phyloP scores from a whole-genome alignment of 1,140 invertebrate species.

The Stenopsyche tienmushanensis region DNA sequence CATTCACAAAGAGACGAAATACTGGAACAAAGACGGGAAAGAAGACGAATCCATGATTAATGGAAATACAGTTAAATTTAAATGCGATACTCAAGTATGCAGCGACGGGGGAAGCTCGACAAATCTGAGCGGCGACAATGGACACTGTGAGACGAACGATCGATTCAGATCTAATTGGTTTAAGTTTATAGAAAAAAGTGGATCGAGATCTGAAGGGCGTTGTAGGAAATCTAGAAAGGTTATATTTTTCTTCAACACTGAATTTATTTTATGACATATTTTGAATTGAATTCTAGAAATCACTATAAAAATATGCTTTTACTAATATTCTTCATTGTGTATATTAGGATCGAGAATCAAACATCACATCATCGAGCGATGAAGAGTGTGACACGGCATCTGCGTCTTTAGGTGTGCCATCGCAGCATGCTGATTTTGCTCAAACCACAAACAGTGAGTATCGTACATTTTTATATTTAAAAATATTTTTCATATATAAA shows the following conservation, averaged over 20 bases:
- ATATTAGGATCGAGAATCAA: slow-evolving; percentile 1
- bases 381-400: slow-evolving; percentile 67
- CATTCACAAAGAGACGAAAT: background rate
- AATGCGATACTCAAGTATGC: slow-evolving; percentile 14
- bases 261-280: too few relatives aligned
- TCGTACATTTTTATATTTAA: slow-evolving; percentile 23
- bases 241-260: too few relatives aligned
- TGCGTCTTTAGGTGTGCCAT: slow-evolving; percentile 57
- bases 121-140: slow-evolving; percentile 38
- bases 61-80: slow-evolving; percentile 30
- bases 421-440: slow-evolving; percentile 67
- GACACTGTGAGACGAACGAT: slow-evolving; percentile 33
- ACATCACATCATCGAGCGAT: slow-evolving; percentile 54
- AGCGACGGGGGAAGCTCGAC: slow-evolving; percentile 48
- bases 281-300: background rate
- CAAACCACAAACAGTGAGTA: slow-evolving; percentile 79
- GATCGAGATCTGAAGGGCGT: slow-evolving; percentile 37
- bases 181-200: slow-evolving; percentile 45
- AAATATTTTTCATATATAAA: slow-evolving; percentile 8
- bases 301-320: too few relatives aligned
- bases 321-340: background rate
- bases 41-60: slow-evolving; percentile 30
- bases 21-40: slow-evolving; percentile 5
- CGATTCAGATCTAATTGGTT: slow-evolving; percentile 28
- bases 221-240: slow-evolving; percentile 47